Evolutionary conservation across 2,113 vertebrate species (phyloP), one percentile per base, ranked within the genome.

Genomic region (Dipodomys spectabilis): DNA sequence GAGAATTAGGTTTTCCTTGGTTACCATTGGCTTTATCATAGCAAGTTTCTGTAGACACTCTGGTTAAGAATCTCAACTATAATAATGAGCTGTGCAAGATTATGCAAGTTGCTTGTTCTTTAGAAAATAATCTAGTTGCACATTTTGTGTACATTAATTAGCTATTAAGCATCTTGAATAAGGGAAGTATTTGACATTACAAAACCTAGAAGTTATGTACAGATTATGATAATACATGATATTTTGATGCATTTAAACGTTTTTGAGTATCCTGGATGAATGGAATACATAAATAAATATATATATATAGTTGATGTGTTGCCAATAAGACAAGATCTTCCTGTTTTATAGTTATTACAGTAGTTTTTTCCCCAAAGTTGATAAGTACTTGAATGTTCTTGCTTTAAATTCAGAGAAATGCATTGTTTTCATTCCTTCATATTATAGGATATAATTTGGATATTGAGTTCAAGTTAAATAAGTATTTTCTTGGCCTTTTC

Each of bases 351-450:
- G 15, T 53, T 39, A n/a, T 10, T 67, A 62, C 7, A 25, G 7
- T 6, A n/a, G 60, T 86, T 53, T 72, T 62, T 72, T 4, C 6
- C 7, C 15, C 11, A 88, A 16, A 92, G 62, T 86, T 1, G 30
- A 10, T 49, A 32, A 30, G 10, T 53, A 62, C 15, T 9, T 20
- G 62, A 64, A 64, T 5, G 23, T 23, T 7, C 62, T 23, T 64
- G 32, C 25, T 85, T 90, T 84, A 45, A 86, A 64, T 82, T 10
- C 49, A 79, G 44, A 62, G 64, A 90, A 49, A 79, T 67, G 82
- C 92, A 45, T 19, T n/a, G 30, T 23, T 44, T 49, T 7, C 23
- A 8, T 57, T 85, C 27, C 32, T 92, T 75, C n/a, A 13, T 53
- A 75, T 15, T 68, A 44, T 64, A 77, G 30, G 2, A 12, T 67